Evolutionary conservation across 2,888 invertebrate genomes (phyloP).

Genomic region (Trissoscelio sp.): DNA sequence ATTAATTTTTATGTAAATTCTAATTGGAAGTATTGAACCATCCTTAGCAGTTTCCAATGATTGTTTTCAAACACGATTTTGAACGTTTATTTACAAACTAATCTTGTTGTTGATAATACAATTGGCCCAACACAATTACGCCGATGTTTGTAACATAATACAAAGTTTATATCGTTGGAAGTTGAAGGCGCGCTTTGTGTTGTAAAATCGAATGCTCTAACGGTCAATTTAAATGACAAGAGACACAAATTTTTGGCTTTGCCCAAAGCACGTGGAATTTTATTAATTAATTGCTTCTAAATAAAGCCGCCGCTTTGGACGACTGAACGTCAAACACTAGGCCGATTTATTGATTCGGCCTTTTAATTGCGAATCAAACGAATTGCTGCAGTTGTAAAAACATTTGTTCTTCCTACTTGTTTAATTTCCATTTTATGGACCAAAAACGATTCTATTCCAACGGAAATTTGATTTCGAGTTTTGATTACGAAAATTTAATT

Average conservation of each 20-base stretch:
- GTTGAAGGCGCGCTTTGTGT: background rate
- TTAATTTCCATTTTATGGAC: background rate
- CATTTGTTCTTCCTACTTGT: background rate
- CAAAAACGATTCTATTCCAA: too few species aligned
- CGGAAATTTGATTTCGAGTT: too few species aligned
- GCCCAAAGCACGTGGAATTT: constrained; percentile 4
- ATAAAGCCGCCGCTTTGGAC: constrained; percentile 13
- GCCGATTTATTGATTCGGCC: constrained; percentile 30
- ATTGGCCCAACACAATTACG: constrained; percentile 4
- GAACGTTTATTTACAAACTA: constrained; percentile 8
- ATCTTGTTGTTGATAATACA: background rate
- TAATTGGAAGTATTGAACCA: too few species aligned
- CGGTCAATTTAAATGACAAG: background rate
- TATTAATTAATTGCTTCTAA: constrained; percentile 22
- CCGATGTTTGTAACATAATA: background rate
- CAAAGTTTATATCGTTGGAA: constrained; percentile 1
- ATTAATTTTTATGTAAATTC: too few species aligned
- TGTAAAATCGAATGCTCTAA: background rate
- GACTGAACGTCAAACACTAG: constrained; percentile 9
- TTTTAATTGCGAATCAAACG: constrained; percentile 25
- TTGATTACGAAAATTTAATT: too few species aligned
- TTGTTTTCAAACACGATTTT: too few species aligned
- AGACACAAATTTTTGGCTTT: background rate
- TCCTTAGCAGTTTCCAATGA: too few species aligned
- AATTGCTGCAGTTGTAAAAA: background rate